Evolutionary conservation across 1,140 invertebrate genomes (phyloP).

Genomic region (Eubasilissa regina): DNA sequence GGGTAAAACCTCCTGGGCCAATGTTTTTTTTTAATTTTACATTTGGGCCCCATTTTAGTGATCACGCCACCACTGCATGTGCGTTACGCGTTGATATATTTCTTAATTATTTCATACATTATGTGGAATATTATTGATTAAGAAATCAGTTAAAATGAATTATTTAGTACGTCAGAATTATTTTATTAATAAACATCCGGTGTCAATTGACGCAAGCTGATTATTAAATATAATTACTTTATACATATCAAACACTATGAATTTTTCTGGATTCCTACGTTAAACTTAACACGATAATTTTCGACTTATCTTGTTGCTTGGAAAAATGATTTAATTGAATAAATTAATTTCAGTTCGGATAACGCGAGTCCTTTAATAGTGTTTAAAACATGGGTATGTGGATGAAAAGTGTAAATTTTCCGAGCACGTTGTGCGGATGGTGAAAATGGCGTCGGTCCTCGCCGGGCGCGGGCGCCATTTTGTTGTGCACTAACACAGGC

Average conservation of each 20-base stretch:
- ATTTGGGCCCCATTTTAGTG: too few species aligned
- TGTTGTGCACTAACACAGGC: conserved; percentile 5
- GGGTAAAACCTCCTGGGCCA: too few species aligned
- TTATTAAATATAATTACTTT: background rate
- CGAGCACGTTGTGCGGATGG: background rate
- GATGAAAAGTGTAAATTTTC: conserved; percentile 8
- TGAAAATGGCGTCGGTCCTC: conserved; percentile 38
- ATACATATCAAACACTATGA: background rate
- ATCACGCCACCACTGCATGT: too few species aligned
- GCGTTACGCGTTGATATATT: too few species aligned
- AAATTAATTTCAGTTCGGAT: background rate
- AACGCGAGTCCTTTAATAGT: background rate
- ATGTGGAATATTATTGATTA: conserved; percentile 16
- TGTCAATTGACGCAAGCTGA: background rate
- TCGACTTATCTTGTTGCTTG: background rate
- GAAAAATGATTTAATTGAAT: background rate
- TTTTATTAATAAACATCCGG: conserved; percentile 27
- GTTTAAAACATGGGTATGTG: background rate
- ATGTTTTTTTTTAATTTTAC: too few species aligned
- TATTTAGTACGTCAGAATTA: conserved; percentile 30
- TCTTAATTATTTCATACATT: too few species aligned
- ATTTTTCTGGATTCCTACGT: background rate
- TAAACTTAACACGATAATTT: background rate
- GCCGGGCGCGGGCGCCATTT: conserved; percentile 38
- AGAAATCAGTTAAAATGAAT: conserved; percentile 11